Evolutionary conservation across 2,113 vertebrate species (phyloP), one percentile per base, ranked within the genome.

Genomic region (Larimichthys crocea): DNA sequence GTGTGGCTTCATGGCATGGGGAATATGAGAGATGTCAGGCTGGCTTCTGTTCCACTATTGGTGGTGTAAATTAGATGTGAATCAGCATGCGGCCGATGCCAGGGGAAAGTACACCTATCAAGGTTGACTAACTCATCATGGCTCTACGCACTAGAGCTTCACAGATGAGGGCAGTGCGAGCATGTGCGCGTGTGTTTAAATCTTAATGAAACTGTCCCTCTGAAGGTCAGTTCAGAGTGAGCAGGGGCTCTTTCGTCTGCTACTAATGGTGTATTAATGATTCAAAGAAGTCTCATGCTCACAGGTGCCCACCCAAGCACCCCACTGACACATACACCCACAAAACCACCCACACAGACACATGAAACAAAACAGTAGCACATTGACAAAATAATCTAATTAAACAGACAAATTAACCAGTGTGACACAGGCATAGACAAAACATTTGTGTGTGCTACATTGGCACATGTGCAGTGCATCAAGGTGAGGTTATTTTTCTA

Each of bases 191-290:
- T 35, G 76, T 74, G 79, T 85, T 91, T 73, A 90, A 94, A 88
- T 78, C 85, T 88, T 93, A 93, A 94, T 94, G 89, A 91, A 88
- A 90, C 65, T 84, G 88, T 89, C 76, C 86, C 86, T 93, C 84
- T 90, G 92, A 93, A 93, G 88, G 90, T 93, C 84, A 92, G 86
- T 5, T 12, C 22, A 0, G 74, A 82, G 87, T 73, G 49, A 80
- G 74, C 74, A 19, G 81, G 88, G 82, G 78, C 81, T 89, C 70
- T 83, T 92, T 89, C 55, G 55, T 91, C 92, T 82, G 84, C 81
- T 77, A 76, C 89, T 93, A 93, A 94, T 93, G 89, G 89, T 16
- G 63, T 86, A 93, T 94, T 91, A 92, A 94, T 91, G 83, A 94
- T 92, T 94, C 78, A 92, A 89, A 89, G 79, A 85, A 65, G 61